Percentiles rank a stretch among this genome's conserved stretches.
Evolutionary conservation across 2,888 invertebrate genomes (phyloP).

Genomic region (Reticulitermes lucifugus): DNA sequence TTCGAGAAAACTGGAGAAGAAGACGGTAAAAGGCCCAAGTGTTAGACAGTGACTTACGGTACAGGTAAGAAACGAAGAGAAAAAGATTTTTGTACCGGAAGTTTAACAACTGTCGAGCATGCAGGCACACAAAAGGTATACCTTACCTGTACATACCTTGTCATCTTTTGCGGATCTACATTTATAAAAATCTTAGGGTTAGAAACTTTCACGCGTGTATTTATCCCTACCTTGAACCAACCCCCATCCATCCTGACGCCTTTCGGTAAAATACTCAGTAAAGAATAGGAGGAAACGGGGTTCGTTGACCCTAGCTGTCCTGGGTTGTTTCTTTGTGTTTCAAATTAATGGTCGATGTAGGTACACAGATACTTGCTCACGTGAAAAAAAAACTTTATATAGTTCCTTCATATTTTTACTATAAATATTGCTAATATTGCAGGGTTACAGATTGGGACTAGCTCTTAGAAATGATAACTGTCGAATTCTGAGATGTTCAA

Average conservation of each 20-base stretch:
- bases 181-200: slow-evolving; percentile 21
- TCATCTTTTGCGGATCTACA: background rate
- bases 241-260: slow-evolving; percentile 7
- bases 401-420: too few species aligned
- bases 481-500: too few species aligned
- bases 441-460: too few species aligned
- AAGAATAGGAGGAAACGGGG: background rate
- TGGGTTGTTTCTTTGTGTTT: background rate
- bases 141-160: slow-evolving; percentile 1
- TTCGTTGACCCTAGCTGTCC: slow-evolving; percentile 4
- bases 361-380: background rate
- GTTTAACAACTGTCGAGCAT: background rate
- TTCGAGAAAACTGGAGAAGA: background rate
- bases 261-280: background rate
- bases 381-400: too few species aligned
- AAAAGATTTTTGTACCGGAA: slow-evolving; percentile 13
- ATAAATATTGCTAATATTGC: too few species aligned
- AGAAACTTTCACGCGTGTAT: slow-evolving; percentile 20
- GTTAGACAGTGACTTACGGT: background rate
- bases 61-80: background rate
- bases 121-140: background rate
- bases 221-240: slow-evolving; percentile 16
- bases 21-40: background rate
- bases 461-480: too few species aligned
- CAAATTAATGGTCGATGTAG: background rate